Base-by-base conservation (phyloP, 2,113 vertebrate species). In the Nipponia nippon region DNA sequence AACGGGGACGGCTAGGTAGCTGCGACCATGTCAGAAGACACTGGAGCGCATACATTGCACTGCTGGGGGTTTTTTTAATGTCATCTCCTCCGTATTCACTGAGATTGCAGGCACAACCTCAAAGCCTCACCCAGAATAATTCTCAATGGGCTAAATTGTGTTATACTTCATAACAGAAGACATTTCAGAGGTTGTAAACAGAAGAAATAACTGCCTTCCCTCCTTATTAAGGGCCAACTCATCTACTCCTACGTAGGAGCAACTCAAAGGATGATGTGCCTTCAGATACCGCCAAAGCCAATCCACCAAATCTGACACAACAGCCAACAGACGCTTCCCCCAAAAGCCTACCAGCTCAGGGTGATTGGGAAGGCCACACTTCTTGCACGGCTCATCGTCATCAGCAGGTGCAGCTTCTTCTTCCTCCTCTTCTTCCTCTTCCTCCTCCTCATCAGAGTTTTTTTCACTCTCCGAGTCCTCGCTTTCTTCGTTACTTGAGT, bases 291-390 rank as follows among this genome's bases (percentile, higher is more conserved):
- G 34, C 42, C 61, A 75, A 81, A 77, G 34, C 29, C 16, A 40
- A 38, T 4, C 27, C 63, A 83, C 47, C 49, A 61, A 18, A 59
- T 18, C 10, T 21, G 40, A 69, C 49, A 7, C 9, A 49, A 56
- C 10, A 17, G 53, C 17, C 40, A 47, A 27, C 5, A 44, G 50
- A 26, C 30, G 42, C 30, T 22, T 66, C 8, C 53, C 34, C 40
- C 38, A 70, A 44, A 53, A n/a, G 94, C 99, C 10, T 94, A 99
- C 99, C 97, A 99, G 98, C 94, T 99, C 99, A 0, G 99, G 99
- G 63, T 99, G 99, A 87, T 99, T 99, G 72, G 99, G 99, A 95
- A 99, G 99, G 89, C 99, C 98, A 90, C 99, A 99, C 95, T 99
- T 99, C 95, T 99, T 99, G 98, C 99, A 99, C 0, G 99, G 99